Base-by-base conservation (phyloP, 1,140 invertebrate genomes). In the Tenebrio molitor region DNA sequence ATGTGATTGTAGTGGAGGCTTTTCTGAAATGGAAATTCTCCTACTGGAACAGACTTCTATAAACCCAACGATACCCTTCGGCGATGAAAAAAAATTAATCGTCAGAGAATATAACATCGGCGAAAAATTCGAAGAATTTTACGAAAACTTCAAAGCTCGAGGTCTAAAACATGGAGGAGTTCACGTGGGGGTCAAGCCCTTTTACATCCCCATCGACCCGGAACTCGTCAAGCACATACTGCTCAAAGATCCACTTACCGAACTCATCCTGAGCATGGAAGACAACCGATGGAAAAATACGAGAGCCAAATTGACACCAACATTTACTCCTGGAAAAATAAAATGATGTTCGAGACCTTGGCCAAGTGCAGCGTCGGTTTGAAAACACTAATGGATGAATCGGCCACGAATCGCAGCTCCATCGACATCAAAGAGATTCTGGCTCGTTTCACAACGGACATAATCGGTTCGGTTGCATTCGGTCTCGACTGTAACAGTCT, bases 241-340 rank as follows among this genome's bases (percentile, higher is more conserved):
- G 0, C 79, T 83, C 0, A 87, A 83, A 46, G 84, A 88, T 73
- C 79, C 83, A 1, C 36, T 89, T 0, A 79, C 81, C 1, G 82
- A 81, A 1, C 83, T 87, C 58, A 74, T 90, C 25, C 84, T 88
- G 42, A 75, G 72, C 7, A 36, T 85, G n/a, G 75, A 78, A 14
- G 85, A 84, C 14, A 72, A 78, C 34, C 76, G 82, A 68, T 88
- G 87, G 87, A 86, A 83, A 73, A 76, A 79, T 53, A 71, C 87
- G 1, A 70, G 87, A 53, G 68, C 42, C 2, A 83, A 84, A 69
- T 65, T 88, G 16, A 83, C 83, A 1, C 85, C 84, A n/a, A 83
- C 86, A 4, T 87, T 88, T 74, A 84, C 86, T 0, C 82, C 83
- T 25, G 83, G 83, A 0, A 86, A 85, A 73, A 77, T 88, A 65